Percentiles rank a stretch among this genome's conserved stretches.
These are phyloP conservation scores for Agrochola litura DNA, from an alignment of 2,888 invertebrate genomes.

Conservation along the genomic window DNA sequence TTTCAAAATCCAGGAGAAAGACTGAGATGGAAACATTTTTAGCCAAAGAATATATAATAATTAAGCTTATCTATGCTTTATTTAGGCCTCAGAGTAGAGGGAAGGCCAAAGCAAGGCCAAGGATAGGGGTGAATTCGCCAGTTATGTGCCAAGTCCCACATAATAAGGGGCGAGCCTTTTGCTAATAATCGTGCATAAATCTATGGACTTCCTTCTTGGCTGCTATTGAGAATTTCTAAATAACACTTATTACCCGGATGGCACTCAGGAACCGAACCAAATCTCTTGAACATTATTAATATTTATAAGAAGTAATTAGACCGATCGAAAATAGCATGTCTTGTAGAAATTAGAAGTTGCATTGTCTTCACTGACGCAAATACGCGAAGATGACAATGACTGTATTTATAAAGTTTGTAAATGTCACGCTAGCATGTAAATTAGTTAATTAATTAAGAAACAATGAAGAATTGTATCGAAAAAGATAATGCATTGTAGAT, in stretches of 20 bases:
- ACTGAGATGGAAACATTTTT: background rate
- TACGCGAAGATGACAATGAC: background rate
- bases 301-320: background rate
- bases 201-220: background rate
- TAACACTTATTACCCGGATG: background rate
- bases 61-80: background rate
- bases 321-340: background rate
- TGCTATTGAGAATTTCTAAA: background rate
- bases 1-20: background rate
- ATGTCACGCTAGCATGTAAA: slow-evolving; percentile 1
- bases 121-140: background rate
- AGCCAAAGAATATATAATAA: background rate
- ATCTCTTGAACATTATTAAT: background rate
- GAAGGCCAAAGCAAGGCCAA: no score
- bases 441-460: slow-evolving; percentile 1
- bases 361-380: background rate
- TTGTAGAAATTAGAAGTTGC: background rate
- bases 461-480: background rate
- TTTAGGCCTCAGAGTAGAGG: background rate
- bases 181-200: background rate
- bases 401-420: background rate
- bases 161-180: background rate
- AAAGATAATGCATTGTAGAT: background rate
- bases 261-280: background rate
- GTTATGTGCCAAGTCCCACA: background rate